These are phyloP conservation scores for Rhingia rostrata DNA, from an alignment of 2,888 invertebrate genomes.

Conservation along the genomic window DNA sequence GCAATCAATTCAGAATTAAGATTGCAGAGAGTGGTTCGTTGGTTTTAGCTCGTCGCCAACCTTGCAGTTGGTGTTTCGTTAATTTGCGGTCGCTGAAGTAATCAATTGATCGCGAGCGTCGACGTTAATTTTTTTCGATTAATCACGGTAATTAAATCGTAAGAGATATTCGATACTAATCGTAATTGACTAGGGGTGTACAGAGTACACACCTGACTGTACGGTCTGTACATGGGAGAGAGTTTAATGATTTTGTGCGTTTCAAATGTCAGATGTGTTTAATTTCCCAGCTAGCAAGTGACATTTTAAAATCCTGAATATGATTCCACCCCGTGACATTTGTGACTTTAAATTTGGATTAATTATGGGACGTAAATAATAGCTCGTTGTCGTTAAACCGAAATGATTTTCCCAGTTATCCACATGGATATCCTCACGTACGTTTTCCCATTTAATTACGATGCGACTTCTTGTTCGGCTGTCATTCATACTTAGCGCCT, in stretches of 20 bases:
- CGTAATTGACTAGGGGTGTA: neutral
- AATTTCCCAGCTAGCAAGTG: conserved; percentile 16
- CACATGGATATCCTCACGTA: conserved; percentile 30
- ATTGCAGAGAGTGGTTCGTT: conserved; percentile 29
- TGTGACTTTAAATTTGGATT: conserved; percentile 1
- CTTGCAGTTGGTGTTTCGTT: conserved; percentile 37
- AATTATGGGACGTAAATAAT: conserved; percentile 47
- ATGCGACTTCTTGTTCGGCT: conserved; percentile 11
- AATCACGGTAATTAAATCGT: conserved; percentile 47
- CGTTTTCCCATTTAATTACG: conserved; percentile 40
- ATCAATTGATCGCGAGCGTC: conserved; percentile 60
- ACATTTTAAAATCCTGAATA: neutral
- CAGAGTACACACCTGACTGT: too few species aligned
- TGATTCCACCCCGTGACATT: neutral
- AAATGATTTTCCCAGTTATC: conserved; percentile 11
- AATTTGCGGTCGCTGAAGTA: conserved; percentile 53
- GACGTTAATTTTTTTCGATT: conserved; percentile 46
- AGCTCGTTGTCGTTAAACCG: conserved; percentile 18
- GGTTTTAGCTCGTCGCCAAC: conserved; percentile 21
- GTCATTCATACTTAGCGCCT: conserved; percentile 34
- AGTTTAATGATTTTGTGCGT: neutral
- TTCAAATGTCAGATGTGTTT: conserved; percentile 27
- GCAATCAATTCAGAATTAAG: conserved; percentile 29
- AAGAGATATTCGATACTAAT: conserved; percentile 50
- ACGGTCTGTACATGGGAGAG: neutral